phyloP scores from a whole-genome alignment of 2,888 invertebrate species.

The Limnephilus lunatus region DNA sequence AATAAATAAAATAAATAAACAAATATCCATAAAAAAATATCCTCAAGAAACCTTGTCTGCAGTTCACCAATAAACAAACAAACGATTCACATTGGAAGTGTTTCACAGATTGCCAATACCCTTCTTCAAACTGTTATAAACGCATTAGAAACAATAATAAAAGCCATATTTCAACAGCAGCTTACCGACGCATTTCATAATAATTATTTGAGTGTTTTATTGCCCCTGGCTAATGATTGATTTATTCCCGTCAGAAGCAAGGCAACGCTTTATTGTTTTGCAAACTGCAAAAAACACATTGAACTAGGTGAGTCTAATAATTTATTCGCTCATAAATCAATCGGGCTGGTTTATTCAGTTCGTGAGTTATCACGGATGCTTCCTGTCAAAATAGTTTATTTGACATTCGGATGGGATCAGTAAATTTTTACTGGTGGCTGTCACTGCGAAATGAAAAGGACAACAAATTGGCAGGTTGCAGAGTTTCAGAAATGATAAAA shows the following conservation, averaged over 20 bases:
- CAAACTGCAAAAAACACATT: constrained; percentile 49
- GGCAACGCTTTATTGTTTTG: constrained; percentile 59
- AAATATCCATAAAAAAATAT: too few species aligned
- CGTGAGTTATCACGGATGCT: constrained; percentile 51
- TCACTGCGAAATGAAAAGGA: constrained; percentile 13
- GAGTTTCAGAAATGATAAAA: neutral
- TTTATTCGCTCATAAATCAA: constrained; percentile 55
- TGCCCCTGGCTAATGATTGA: constrained; percentile 58
- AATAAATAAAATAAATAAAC: too few species aligned
- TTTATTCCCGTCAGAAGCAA: constrained; percentile 59
- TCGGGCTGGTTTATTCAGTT: constrained; percentile 50
- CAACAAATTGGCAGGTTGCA: neutral
- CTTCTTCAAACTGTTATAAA: constrained; percentile 2
- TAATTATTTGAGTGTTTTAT: constrained; percentile 5
- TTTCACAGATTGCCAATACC: neutral
- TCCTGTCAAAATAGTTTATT: constrained; percentile 52
- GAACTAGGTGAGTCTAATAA: constrained; percentile 43
- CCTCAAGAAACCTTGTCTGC: neutral
- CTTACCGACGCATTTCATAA: constrained; percentile 34
- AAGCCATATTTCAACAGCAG: constrained; percentile 11
- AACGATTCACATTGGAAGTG: neutral
- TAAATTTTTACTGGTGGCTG: constrained; percentile 25
- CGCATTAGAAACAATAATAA: constrained; percentile 19
- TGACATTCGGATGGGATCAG: constrained; percentile 37
- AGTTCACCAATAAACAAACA: neutral